phyloP scores from a whole-genome alignment of 2,888 invertebrate species.

The Aethes cnicana region DNA sequence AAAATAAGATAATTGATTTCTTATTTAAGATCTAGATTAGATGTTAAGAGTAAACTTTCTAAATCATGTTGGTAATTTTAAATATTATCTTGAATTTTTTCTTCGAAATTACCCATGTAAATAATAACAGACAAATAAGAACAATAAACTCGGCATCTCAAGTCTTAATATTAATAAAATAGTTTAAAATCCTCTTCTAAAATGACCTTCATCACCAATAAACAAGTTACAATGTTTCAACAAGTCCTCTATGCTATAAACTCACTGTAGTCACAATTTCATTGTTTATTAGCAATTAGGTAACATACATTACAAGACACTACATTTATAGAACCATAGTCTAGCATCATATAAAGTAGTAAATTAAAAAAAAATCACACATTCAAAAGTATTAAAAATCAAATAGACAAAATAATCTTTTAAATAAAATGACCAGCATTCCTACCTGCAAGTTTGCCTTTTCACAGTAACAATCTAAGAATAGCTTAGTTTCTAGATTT shows the following conservation, averaged over 20 bases:
- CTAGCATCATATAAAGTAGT: constrained; percentile 21
- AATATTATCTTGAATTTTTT: not conserved
- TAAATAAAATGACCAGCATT: constrained; percentile 31
- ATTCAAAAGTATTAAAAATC: constrained; percentile 21
- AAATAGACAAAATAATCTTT: constrained; percentile 21
- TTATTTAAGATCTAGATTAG: constrained; percentile 9
- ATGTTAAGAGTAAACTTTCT: constrained; percentile 6
- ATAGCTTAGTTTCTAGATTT: no score
- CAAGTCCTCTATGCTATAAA: constrained; percentile 43
- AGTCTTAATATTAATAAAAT: constrained; percentile 19
- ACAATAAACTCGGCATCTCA: constrained; percentile 10
- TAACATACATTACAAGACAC: constrained; percentile 41
- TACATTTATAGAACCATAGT: constrained; percentile 25
- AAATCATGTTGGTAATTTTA: constrained; percentile 13
- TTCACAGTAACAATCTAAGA: constrained; percentile 15
- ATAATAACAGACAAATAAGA: not conserved
- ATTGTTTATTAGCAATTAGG: constrained; percentile 53
- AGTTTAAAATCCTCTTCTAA: constrained; percentile 39
- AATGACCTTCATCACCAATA: constrained; percentile 49
- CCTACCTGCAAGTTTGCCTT: constrained; percentile 10
- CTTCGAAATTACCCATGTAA: constrained; percentile 14
- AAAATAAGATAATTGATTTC: constrained; percentile 23
- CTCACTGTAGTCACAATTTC: constrained; percentile 43
- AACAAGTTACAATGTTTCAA: constrained; percentile 47
- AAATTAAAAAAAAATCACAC: constrained; percentile 28